Evolutionary conservation across 2,888 invertebrate genomes (phyloP), one percentile per base, ranked within the genome.

Genomic region (Lucinisca nassula): DNA sequence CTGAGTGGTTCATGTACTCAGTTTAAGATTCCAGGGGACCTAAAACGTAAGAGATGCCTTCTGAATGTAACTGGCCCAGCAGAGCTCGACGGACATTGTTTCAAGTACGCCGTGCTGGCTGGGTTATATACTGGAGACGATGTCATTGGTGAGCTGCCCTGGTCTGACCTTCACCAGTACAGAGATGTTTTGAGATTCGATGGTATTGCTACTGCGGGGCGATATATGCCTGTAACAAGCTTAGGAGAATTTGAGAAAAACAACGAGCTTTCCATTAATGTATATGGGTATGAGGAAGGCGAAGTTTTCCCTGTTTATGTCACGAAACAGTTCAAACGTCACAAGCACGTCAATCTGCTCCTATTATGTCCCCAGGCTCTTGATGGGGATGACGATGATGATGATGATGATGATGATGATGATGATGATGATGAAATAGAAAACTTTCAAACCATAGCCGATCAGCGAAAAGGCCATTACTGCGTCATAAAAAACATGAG

Each of bases 401-500:
- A n/a, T n/a, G 30, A 61, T n/a, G 61, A 61, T 12, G n/a, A 8
- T 61, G 61, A 61, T n/a, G 61, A n/a, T 61, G 72, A 37, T 37
- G 24, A 70, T 70, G 21, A 10, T 37, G 72, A 72, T 8, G 24
- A 37, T 21, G 38, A 72, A 27, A 21, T 38, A 4, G 72, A 40
- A 72, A 72, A 72, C 21, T 37, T 72, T 24, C 40, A 37, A 21
- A 40, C 72, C 2, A 72, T 72, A 21, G 72, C 40, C 27, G 40
- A 72, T 30, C 4, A 72, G 2, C n/a, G 72, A n/a, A 4, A 37
- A 6, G 72, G n/a, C 8, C 72, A 72, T 24, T 72, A 37, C 72
- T 72, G 72, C 38, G 72, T 72, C n/a, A 72, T 72, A 3, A 72
- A 72, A 24, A 38, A 72, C 40, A 72, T 72, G 72, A 72, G 72